Evolutionary conservation across 2,888 invertebrate species (phyloP).

Genomic region (Deilephila elpenor): DNA sequence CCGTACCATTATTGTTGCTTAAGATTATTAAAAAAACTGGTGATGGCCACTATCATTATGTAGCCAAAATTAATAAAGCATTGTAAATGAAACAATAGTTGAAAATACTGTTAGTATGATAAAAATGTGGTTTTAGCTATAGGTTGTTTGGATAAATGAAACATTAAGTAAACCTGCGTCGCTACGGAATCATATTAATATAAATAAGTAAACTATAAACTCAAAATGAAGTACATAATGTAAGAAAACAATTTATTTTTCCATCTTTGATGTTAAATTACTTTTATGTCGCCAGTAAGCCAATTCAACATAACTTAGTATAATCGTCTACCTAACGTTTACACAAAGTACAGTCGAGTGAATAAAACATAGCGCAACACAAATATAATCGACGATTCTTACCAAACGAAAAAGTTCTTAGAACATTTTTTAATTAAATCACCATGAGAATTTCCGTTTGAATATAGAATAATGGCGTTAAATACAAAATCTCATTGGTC

Average conservation of each 20-base stretch:
- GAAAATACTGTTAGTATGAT: too few relatives aligned
- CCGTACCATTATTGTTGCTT: too few relatives aligned
- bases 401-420: slow-evolving; percentile 63
- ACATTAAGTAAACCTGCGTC: too few relatives aligned
- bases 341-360: slow-evolving; percentile 9
- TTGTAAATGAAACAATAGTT: too few relatives aligned
- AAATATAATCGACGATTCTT: slow-evolving; percentile 31
- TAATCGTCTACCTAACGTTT: background rate
- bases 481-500: slow-evolving; percentile 81
- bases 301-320: slow-evolving; percentile 1
- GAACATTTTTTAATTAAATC: slow-evolving; percentile 68
- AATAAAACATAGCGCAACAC: slow-evolving; percentile 2
- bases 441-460: slow-evolving; percentile 62
- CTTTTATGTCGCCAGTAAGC: background rate
- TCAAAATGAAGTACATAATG: background rate
- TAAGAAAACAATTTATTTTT: background rate
- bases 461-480: slow-evolving; percentile 65
- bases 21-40: too few relatives aligned
- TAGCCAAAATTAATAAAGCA: too few relatives aligned
- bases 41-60: too few relatives aligned
- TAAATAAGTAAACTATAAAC: background rate
- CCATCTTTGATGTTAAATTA: slow-evolving; percentile 1
- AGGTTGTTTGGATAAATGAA: too few relatives aligned
- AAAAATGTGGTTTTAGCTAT: too few relatives aligned
- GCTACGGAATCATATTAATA: too few relatives aligned